These are phyloP conservation scores for Ricordea florida DNA, from an alignment of 92 coral and sea anemone genomes.

Conservation along the genomic window DNA sequence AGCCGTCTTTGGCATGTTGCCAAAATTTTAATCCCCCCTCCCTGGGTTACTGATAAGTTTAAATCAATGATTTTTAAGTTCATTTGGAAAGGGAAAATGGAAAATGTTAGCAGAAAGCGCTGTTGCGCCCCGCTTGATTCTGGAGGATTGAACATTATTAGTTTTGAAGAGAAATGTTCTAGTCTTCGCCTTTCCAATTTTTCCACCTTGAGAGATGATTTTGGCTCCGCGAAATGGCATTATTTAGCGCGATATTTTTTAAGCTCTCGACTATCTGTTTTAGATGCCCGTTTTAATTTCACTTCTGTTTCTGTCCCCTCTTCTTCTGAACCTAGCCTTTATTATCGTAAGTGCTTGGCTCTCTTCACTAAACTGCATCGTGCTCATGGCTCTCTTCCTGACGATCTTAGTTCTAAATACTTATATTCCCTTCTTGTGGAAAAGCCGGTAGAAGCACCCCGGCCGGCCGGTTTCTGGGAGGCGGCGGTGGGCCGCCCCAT, in stretches of 20 bases:
- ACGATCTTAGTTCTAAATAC: neutral
- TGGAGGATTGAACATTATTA: neutral
- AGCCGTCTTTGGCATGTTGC: constrained; percentile 6
- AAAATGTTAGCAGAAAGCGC: neutral
- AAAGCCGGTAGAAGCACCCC: neutral
- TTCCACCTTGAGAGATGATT: neutral
- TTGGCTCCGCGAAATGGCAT: neutral
- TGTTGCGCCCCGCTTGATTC: neutral
- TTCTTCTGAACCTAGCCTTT: neutral
- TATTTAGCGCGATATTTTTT: constrained; percentile 3
- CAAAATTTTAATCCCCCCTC: neutral
- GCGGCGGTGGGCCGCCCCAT: neutral
- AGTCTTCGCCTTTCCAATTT: neutral
- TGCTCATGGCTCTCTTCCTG: neutral
- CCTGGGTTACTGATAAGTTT: neutral
- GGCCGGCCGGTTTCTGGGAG: neutral
- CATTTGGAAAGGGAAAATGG: constrained; percentile 16
- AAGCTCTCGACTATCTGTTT: neutral
- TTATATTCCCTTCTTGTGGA: no score
- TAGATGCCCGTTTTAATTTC: neutral
- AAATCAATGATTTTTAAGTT: neutral
- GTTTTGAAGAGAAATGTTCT: neutral
- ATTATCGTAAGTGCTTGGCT: neutral
- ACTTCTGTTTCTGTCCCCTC: neutral
- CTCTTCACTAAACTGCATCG: neutral